Evolutionary conservation across 37 sponge, comb jelly and placozoan species (phyloP), one percentile per base, ranked within the genome.

Genomic region (Tethya wilhelma): DNA sequence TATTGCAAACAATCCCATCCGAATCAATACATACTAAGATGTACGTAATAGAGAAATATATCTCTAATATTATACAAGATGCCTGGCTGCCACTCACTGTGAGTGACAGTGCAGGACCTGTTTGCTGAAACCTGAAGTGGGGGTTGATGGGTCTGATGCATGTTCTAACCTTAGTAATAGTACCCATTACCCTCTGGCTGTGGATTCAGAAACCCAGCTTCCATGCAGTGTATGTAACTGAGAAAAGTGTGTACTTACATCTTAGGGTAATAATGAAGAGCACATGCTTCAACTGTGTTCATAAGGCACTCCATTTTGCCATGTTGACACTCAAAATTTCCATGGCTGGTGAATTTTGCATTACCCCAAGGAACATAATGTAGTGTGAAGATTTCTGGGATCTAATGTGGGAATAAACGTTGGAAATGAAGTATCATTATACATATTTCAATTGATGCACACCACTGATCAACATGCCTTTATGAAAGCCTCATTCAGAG

Each of bases 301-400:
- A 94, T 84, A 2, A 57, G 37, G 36, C 95, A 94, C 83, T 94
- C 95, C 86, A 94, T 90, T 25, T 53, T 20, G 34, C 95, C 95
- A 69, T 94, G 95, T 64, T 94, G 95, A 44, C 95, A 94, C 55
- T 85, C 79, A 68, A 94, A 84, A 32, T 64, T 70, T 11, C 86
- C 86, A 69, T 83, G 67, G 1, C 28, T 34, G 22, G 38, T 57
- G 25, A 94, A 7, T 58, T 77, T 71, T 6, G 95, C 95, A 78
- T 94, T 94, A 45, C 95, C 95, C 91, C 95, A 91, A 11, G 95
- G 95, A 6, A 91, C 86, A 57, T 90, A 94, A 19, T 80, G 30
- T 26, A 94, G 79, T 3, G 73, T 77, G 66, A 94, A 90, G 42
- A 94, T 87, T 7, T 38, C 23, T 11, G 81, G 67, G 59, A 94